Base-by-base conservation (phyloP, 2,113 vertebrate species). In the Andinoacara biseriatus region DNA sequence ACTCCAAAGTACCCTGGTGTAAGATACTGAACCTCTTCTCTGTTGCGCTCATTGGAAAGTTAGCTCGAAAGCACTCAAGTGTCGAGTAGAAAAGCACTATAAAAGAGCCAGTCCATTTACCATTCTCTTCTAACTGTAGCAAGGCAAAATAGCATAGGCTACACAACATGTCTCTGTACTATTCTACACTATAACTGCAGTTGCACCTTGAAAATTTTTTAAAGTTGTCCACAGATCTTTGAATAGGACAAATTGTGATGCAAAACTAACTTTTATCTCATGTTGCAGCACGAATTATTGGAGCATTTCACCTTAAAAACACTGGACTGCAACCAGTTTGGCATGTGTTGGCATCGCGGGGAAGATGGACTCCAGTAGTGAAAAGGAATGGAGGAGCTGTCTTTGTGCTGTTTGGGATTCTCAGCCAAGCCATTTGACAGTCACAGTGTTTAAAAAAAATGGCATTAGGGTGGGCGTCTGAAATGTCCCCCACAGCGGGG, bases 291-390 rank as follows among this genome's bases (percentile, higher is more conserved):
- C 22, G 7, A 74, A 49, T 89, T 89, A 90, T 91, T 87, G 87
- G 87, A 76, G 87, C 81, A 38, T 80, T 81, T 80, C 81, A 81
- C 81, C 87, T 91, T 88, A 92, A 92, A 94, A 93, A 92, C 89
- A 91, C 87, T 93, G 90, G 91, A 87, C 85, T 88, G 90, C 74
- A 80, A 94, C 92, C 91, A 93, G 90, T 83, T 92, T 59, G 80
- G 88, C 94, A 94, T 94, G 94, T 94, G 94, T 91, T 93, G 80
- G 88, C 93, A 89, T 91, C 62, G 63, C 92, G 87, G 92, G 92
- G 91, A 94, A 91, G 90, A 86, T 84, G 91, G 90, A 93, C 89
- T 92, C 94, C 92, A 94, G 93, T 93, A 5, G 93, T 91, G 94
- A 93, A 91, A 89, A 84, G 89, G 81, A 94, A 94, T 94, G 79